Base-by-base conservation (phyloP, 2,113 vertebrate species). In the Dromiciops gliroides region DNA sequence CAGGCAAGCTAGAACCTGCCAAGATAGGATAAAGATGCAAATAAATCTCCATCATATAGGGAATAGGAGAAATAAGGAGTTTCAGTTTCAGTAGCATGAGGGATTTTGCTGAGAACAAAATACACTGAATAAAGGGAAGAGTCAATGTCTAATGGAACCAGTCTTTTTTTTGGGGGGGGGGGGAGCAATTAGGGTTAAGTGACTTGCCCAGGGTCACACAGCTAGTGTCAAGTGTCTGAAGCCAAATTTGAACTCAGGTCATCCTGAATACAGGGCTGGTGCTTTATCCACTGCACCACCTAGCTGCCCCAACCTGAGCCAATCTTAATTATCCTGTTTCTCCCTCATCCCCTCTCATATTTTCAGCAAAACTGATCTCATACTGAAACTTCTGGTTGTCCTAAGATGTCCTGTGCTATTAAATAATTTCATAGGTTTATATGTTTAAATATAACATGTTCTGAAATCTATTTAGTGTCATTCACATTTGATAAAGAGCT, bases 401-500 rank as follows among this genome's bases (percentile, higher is more conserved):
- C 75, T 24, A 48, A 12, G 25, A 60, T 2, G 53, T 44, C 49
- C 94, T 49, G 90, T 51, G 0, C 10, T 94, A 48, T 94, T 26
- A 94, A 95, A 94, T 2, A 92, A 94, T 92, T 95, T 67, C 89
- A 48, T 52, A 95, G 92, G 47, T 90, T 83, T 50, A 60, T 23
- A 92, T 93, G 49, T 91, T 92, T 89, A 96, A 96, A 96, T 92
- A 51, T 88, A 89, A 91, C 95, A 97, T 95, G 98, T 97, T 98
- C 98, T 95, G 97, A 90, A 89, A 98, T 97, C 91, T 11, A 98
- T 96, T 98, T 98, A 96, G 98, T 96, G 90, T 97, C 97, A 90
- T 94, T 97, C 48, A 96, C 89, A 96, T 97, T 98, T 95, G 97
- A 97, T 67, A 93, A 93, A 89, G 93, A 94, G 1, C 95, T 92